These are phyloP conservation scores for Tachysurus vachellii DNA, from an alignment of 2,113 vertebrate genomes.

Conservation along the genomic window DNA sequence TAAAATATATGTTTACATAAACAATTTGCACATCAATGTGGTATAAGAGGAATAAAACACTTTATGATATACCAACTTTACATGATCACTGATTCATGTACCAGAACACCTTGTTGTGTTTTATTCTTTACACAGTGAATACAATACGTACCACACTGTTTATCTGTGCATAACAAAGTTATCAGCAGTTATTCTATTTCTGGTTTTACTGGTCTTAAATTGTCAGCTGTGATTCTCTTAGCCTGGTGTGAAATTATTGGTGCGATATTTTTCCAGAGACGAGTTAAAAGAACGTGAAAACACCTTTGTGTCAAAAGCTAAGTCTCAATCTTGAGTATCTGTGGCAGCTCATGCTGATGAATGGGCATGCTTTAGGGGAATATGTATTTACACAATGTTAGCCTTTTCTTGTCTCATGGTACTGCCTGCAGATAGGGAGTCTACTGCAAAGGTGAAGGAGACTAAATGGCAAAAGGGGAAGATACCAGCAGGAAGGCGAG, in stretches of 20 bases:
- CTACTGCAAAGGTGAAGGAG: slow-evolving; percentile 38
- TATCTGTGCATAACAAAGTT: not conserved
- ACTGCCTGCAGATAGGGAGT: not conserved
- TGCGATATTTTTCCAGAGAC: slow-evolving; percentile 22
- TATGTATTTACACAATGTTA: slow-evolving; percentile 39
- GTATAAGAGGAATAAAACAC: not conserved
- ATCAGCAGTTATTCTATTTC: not conserved
- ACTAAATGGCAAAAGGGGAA: not conserved
- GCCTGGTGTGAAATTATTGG: slow-evolving; percentile 9
- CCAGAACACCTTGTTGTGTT: not conserved
- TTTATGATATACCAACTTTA: not conserved
- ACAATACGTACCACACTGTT: not conserved
- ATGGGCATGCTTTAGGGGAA: slow-evolving; percentile 37
- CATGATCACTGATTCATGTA: not conserved
- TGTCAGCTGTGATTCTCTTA: not conserved
- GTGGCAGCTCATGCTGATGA: slow-evolving; percentile 25
- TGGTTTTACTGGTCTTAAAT: not conserved
- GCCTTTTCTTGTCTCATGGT: not conserved
- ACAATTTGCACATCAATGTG: not conserved
- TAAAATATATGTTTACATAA: not conserved
- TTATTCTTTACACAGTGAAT: not conserved
- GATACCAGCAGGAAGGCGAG: slow-evolving; percentile 2
- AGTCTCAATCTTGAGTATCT: slow-evolving; percentile 4
- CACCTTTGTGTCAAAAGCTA: slow-evolving; percentile 17
- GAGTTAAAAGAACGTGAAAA: slow-evolving; percentile 31